Conservation (phyloP, 2,113 vertebrate species). For the Terrapene triunguis region DNA sequence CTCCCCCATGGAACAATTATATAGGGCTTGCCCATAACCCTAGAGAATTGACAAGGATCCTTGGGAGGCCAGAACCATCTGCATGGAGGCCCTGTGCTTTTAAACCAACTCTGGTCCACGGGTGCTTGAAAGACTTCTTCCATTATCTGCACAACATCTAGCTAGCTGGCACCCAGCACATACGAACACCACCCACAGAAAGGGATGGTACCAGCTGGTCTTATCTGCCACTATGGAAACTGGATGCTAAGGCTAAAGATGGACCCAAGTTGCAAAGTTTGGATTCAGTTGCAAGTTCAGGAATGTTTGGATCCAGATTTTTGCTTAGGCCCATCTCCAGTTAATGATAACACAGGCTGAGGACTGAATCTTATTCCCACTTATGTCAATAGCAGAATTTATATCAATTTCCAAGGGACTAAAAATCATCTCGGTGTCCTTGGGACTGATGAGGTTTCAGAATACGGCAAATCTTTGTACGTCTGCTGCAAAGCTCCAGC, state of each 20-base stretch:
- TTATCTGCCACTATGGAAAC: not conserved
- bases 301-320: rapidly evolving
- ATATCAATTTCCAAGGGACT: not conserved
- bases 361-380: not conserved
- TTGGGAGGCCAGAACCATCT: not conserved
- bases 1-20: not conserved
- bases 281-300: rapidly evolving
- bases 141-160: not conserved
- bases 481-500: not conserved
- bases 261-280: not conserved
- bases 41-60: not conserved
- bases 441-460: rapidly evolving
- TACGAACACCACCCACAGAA: not conserved
- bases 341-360: rapidly evolving
- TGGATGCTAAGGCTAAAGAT: not conserved
- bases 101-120: not conserved
- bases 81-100: not conserved
- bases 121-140: not conserved
- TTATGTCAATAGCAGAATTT: not conserved
- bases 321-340: not conserved
- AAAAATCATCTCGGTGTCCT: not conserved
- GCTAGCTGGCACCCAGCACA: rapidly evolving
- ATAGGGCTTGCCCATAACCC: not conserved
- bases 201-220: not conserved
- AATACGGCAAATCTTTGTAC: rapidly evolving